phyloP scores from a whole-genome alignment of 2,113 vertebrate genomes.

The Oxyruncus cristatus region DNA sequence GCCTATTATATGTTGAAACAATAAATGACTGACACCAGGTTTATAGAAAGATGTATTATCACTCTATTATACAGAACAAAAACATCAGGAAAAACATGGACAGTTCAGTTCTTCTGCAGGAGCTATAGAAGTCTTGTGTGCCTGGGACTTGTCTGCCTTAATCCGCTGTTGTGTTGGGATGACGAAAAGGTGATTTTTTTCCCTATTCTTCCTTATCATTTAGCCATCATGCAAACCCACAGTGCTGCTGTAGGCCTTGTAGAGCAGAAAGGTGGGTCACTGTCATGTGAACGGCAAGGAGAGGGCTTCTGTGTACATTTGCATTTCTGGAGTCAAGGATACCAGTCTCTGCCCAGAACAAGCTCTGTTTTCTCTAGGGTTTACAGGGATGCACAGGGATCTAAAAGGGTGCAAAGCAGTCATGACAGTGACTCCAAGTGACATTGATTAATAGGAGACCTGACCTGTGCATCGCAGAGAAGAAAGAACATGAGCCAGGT shows the following conservation, averaged over 20 bases:
- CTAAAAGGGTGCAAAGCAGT: neutral
- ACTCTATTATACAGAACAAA: rapidly evolving
- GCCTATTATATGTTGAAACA: neutral
- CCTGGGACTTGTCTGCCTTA: neutral
- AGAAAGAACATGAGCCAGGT: rapidly evolving
- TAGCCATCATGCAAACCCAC: neutral
- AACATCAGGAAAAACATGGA: neutral
- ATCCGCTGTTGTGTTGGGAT: neutral
- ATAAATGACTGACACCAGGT: neutral
- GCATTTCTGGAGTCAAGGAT: neutral
- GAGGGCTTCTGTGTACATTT: neutral
- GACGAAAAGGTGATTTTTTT: neutral
- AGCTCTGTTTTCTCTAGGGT: neutral
- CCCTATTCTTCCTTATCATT: neutral
- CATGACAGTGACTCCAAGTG: neutral
- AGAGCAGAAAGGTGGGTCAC: neutral
- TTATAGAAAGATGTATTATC: neutral
- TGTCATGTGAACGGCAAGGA: rapidly evolving
- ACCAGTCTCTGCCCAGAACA: neutral
- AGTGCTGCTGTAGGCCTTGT: neutral
- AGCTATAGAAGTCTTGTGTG: neutral
- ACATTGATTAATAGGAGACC: neutral
- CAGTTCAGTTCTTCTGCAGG: neutral
- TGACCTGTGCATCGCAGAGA: rapidly evolving
- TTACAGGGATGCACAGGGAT: neutral